Evolutionary conservation across 2,888 invertebrate genomes (phyloP).

Genomic region (Drosophila nigritarsus): DNA sequence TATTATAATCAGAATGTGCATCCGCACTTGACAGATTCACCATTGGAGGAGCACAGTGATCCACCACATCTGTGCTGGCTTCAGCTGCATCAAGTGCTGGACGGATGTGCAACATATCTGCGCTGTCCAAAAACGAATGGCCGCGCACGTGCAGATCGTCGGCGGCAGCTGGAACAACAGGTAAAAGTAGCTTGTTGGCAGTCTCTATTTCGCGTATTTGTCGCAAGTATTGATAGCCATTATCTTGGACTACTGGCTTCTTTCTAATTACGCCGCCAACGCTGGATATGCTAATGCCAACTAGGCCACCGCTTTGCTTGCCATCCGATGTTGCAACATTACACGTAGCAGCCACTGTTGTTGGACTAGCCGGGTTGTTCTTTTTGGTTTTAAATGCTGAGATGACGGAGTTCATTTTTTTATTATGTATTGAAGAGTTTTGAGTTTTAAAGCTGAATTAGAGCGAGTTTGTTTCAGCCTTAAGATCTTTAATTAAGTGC

Average conservation of each 20-base stretch:
- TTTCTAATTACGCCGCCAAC: conserved; percentile 63
- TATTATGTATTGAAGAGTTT: conserved; percentile 1
- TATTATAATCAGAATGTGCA: conserved; percentile 74
- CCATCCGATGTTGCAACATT: conserved; percentile 26
- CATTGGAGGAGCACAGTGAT: conserved; percentile 68
- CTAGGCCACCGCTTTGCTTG: conserved; percentile 40
- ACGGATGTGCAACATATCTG: conserved; percentile 66
- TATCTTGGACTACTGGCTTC: conserved; percentile 80
- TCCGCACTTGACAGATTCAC: conserved; percentile 54
- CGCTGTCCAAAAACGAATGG: conserved; percentile 19
- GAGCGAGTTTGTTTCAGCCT: conserved; percentile 5
- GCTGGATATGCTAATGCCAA: conserved; percentile 54
- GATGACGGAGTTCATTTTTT: conserved; percentile 85
- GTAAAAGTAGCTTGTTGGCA: conserved; percentile 83
- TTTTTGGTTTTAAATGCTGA: conserved; percentile 85
- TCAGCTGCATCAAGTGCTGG: conserved; percentile 39
- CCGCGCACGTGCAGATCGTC: conserved; percentile 71
- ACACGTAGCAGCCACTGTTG: conserved; percentile 14
- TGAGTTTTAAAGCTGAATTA: conserved; percentile 14
- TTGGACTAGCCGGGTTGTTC: conserved; percentile 52
- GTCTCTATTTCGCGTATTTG: conserved; percentile 85
- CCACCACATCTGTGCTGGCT: conserved; percentile 72
- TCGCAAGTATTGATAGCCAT: conserved; percentile 84
- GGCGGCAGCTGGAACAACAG: conserved; percentile 73
- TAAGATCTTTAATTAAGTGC: conserved; percentile 1